These are phyloP conservation scores for Campodea augens DNA, from an alignment of 1,140 invertebrate genomes.

Conservation along the genomic window DNA sequence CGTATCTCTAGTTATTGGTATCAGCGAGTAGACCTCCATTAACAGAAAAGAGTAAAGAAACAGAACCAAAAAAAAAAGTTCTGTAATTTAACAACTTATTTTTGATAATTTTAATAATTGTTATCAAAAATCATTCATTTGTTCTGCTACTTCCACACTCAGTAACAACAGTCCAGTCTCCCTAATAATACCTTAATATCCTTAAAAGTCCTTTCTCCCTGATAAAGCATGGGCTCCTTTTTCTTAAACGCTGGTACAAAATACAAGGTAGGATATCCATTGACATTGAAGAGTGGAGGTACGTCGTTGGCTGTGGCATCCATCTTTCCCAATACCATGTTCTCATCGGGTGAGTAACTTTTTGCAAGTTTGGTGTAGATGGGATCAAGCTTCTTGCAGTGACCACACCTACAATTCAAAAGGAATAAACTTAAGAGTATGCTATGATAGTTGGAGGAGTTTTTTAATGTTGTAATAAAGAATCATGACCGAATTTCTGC, in stretches of 20 bases:
- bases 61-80: too few relatives aligned
- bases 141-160: too few relatives aligned
- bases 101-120: too few relatives aligned
- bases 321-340: conserved; percentile 29
- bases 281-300: conserved; percentile 25
- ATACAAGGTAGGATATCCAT: conserved; percentile 32
- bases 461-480: too few relatives aligned
- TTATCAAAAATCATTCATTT: too few relatives aligned
- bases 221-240: conserved; percentile 24
- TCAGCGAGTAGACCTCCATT: too few relatives aligned
- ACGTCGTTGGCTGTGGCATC: conserved; percentile 31
- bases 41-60: too few relatives aligned
- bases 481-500: too few relatives aligned
- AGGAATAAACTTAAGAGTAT: not conserved
- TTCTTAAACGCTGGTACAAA: conserved; percentile 27
- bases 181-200: conserved; percentile 22
- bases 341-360: conserved; percentile 20
- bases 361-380: conserved; percentile 26
- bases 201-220: conserved; percentile 25
- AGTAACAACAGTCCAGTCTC: too few relatives aligned
- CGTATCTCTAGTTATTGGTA: too few relatives aligned
- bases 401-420: conserved; percentile 23
- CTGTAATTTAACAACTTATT: too few relatives aligned
- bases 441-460: not conserved
- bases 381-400: conserved; percentile 28